Percentiles rank a stretch among this genome's conserved stretches.
phyloP scores from a whole-genome alignment of 2,888 invertebrate genomes.

The Oxytorus armatus region DNA sequence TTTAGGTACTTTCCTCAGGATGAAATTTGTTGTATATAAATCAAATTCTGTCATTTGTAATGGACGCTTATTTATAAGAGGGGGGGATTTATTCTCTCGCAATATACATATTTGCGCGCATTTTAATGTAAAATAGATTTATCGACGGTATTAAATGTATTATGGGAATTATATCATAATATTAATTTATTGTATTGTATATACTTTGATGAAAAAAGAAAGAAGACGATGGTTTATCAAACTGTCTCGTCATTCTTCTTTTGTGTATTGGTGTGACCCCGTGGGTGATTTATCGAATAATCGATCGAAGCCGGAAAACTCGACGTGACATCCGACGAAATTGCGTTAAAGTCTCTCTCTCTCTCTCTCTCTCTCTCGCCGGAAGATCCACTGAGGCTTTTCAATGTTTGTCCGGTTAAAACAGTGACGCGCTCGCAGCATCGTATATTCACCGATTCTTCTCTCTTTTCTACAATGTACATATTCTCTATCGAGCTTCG shows the following conservation, averaged over 20 bases:
- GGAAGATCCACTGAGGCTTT: constrained; percentile 48
- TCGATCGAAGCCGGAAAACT: constrained; percentile 52
- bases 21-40: too few species aligned
- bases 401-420: constrained; percentile 33
- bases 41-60: too few species aligned
- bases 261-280: neutral
- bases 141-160: neutral
- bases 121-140: neutral
- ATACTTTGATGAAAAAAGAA: neutral
- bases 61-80: too few species aligned
- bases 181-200: neutral
- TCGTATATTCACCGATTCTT: neutral
- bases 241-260: constrained; percentile 4
- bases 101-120: neutral
- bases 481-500: neutral
- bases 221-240: too few species aligned
- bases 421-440: constrained; percentile 17
- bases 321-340: constrained; percentile 55
- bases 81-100: neutral
- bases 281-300: constrained; percentile 65
- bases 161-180: neutral
- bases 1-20: too few species aligned
- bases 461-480: neutral
- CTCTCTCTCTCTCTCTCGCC: too few species aligned
- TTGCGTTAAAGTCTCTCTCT: constrained; percentile 57